These are phyloP conservation scores for Acrossocheilus wenchowensis DNA, from an alignment of 2,797 vertebrate species.

Conservation along the genomic window DNA sequence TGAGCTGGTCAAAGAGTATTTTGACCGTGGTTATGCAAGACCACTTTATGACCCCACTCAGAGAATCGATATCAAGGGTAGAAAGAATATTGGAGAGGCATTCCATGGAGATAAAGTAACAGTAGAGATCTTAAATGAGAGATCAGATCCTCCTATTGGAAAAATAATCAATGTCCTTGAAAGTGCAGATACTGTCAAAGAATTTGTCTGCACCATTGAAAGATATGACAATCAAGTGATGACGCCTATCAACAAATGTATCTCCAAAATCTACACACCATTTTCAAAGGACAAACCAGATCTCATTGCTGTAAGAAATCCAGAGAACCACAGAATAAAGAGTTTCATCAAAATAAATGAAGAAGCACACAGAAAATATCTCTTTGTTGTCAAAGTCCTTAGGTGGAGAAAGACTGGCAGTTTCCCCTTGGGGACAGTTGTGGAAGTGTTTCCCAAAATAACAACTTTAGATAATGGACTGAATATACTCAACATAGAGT, in stretches of 20 bases:
- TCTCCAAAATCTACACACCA: constrained; percentile 81
- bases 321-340: constrained; percentile 55
- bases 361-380: constrained; percentile 60
- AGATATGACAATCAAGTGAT: constrained; percentile 78
- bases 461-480: constrained; percentile 75
- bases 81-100: constrained; percentile 74
- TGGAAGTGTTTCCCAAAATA: constrained; percentile 69
- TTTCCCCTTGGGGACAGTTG: constrained; percentile 80
- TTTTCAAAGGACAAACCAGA: constrained; percentile 72
- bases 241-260: constrained; percentile 77
- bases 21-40: constrained; percentile 73
- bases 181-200: constrained; percentile 44
- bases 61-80: constrained; percentile 77
- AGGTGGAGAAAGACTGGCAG: constrained; percentile 75
- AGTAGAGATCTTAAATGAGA: constrained; percentile 70
- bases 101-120: constrained; percentile 80
- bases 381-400: constrained; percentile 80
- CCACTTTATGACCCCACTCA: constrained; percentile 68
- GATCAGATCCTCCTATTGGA: constrained; percentile 64
- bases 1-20: constrained; percentile 73
- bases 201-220: constrained; percentile 80
- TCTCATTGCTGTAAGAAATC: constrained; percentile 72
- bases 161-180: constrained; percentile 76
- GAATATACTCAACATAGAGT: constrained; percentile 73
- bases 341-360: constrained; percentile 67